Percentiles rank a stretch among this genome's conserved stretches.
Evolutionary conservation across 2,797 vertebrate genomes (phyloP).

Genomic region (Novumbra hubbsi): DNA sequence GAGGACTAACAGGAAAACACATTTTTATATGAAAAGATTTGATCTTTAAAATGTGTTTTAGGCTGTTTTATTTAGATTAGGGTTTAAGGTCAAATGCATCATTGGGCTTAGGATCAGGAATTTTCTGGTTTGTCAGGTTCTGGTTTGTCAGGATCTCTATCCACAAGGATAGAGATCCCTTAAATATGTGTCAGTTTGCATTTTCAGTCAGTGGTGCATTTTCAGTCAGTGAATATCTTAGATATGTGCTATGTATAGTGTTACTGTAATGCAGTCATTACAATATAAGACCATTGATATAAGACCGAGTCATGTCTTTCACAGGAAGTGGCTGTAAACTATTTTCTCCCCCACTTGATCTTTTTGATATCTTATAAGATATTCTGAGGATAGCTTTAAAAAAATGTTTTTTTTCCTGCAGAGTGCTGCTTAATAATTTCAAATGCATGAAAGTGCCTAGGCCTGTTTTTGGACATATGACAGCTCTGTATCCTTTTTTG

Average conservation of each 20-base stretch:
- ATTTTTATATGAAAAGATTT: too few species aligned
- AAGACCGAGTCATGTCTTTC: slow-evolving; percentile 21
- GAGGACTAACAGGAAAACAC: too few species aligned
- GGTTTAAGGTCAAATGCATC: too few species aligned
- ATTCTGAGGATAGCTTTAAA: slow-evolving; percentile 38
- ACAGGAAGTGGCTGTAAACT: slow-evolving; percentile 33
- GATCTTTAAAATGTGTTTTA: too few species aligned
- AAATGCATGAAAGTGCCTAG: background rate
- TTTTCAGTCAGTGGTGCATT: background rate
- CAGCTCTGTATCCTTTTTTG: background rate
- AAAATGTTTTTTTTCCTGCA: slow-evolving; percentile 10
- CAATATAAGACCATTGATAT: slow-evolving; percentile 42
- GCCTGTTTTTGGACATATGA: background rate
- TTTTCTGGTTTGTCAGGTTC: too few species aligned
- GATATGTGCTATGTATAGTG: background rate
- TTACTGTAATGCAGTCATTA: background rate
- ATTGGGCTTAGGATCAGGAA: too few species aligned
- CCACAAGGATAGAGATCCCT: too few species aligned
- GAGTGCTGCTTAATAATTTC: background rate
- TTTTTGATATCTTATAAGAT: slow-evolving; percentile 26
- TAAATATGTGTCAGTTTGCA: background rate
- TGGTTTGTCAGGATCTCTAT: too few species aligned
- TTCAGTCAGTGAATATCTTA: background rate
- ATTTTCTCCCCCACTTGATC: slow-evolving; percentile 22
- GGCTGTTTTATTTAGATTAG: too few species aligned